Conservation (phyloP, 2,888 invertebrate species). For the Fissipunctia ypsillon region DNA sequence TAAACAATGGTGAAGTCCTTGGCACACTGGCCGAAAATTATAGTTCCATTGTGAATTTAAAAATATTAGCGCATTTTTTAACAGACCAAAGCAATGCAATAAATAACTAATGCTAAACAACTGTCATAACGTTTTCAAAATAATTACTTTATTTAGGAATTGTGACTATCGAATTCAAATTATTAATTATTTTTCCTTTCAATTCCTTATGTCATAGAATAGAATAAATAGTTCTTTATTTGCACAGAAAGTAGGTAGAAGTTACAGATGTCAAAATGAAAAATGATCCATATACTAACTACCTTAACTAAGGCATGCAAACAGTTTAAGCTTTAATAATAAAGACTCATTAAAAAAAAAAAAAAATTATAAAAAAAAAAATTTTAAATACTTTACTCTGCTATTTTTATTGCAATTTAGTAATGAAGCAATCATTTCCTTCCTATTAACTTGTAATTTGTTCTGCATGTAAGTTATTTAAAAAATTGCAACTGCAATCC, state of each 20-base stretch:
- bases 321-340: no score
- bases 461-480: not conserved
- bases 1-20: conserved; percentile 26
- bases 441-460: not conserved
- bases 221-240: no score
- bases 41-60: conserved; percentile 17
- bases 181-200: not conserved
- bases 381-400: no score
- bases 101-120: not conserved
- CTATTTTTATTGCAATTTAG: not conserved
- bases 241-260: no score
- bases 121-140: not conserved
- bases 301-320: no score
- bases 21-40: conserved; percentile 38
- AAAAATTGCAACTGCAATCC: not conserved
- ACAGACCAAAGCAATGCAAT: not conserved
- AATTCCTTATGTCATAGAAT: not conserved
- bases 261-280: no score
- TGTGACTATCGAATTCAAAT: no score
- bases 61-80: not conserved
- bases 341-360: no score
- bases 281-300: no score
- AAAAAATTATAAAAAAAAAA: no score
- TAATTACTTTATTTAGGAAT: not conserved
- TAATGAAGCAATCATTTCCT: not conserved